Evolutionary conservation across 2,113 vertebrate species (phyloP).

Genomic region (Lepus timidus): DNA sequence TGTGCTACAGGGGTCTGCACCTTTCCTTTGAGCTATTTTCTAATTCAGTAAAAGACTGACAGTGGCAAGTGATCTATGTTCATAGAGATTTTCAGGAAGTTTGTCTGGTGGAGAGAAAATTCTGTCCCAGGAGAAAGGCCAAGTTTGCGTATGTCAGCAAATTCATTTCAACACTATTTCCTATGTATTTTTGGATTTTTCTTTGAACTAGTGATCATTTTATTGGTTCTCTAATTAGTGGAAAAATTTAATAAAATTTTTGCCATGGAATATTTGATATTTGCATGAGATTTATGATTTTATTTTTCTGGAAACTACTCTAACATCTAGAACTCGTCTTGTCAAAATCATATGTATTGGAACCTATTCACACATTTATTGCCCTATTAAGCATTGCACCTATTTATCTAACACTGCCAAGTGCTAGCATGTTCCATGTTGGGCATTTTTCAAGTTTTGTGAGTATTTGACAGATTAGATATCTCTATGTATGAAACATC

Average conservation of each 20-base stretch:
- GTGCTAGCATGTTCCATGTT: neutral
- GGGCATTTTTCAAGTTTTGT: neutral
- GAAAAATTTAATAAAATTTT: neutral
- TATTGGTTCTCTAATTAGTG: neutral
- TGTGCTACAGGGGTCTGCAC: neutral
- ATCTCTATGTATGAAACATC: neutral
- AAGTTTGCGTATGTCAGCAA: neutral
- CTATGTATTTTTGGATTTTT: neutral
- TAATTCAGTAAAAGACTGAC: neutral
- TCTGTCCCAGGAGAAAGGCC: neutral
- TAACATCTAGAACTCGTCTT: neutral
- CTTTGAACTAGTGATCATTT: neutral
- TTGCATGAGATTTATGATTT: neutral
- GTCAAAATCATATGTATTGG: neutral
- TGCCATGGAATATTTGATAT: neutral
- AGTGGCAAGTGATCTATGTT: neutral
- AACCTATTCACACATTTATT: neutral
- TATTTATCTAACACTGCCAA: neutral
- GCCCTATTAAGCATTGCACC: neutral
- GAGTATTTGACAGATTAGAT: neutral
- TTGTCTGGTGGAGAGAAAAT: neutral
- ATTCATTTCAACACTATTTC: neutral
- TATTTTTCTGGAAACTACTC: constrained; percentile 15
- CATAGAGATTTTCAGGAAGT: neutral
- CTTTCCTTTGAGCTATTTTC: neutral